A percentile compares a stretch with the other conserved stretches of the same genome.
These are phyloP conservation scores for Rhabdornis inornatus DNA, from an alignment of 2,113 vertebrate species.

Conservation along the genomic window DNA sequence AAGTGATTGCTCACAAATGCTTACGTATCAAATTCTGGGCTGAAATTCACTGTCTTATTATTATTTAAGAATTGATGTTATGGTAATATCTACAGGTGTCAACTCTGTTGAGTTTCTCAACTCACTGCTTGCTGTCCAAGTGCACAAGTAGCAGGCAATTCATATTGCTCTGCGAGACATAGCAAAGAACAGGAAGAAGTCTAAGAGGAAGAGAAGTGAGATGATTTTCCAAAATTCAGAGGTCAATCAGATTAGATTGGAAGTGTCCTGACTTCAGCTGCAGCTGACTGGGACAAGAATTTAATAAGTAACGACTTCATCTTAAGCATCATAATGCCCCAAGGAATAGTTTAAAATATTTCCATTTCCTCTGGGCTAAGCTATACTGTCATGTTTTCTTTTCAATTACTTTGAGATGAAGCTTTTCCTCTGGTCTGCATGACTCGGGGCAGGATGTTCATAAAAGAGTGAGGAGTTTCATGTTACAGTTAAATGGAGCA, in stretches of 20 bases:
- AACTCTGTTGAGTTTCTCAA: background rate
- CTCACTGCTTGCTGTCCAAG: background rate
- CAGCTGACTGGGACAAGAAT: background rate
- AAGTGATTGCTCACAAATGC: background rate
- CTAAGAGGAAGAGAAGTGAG: background rate
- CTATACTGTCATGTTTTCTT: background rate
- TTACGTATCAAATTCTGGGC: background rate
- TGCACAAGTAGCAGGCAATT: background rate
- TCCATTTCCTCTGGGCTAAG: background rate
- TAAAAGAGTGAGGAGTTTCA: background rate
- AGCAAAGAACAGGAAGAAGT: background rate
- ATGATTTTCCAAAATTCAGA: background rate
- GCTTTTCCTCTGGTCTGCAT: background rate
- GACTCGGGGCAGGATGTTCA: background rate
- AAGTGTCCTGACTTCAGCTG: background rate
- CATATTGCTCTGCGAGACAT: background rate
- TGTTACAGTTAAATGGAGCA: slow-evolving; percentile 16
- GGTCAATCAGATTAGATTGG: background rate
- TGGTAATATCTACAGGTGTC: background rate
- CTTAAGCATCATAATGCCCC: background rate
- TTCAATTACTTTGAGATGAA: background rate
- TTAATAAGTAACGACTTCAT: background rate
- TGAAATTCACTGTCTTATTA: background rate
- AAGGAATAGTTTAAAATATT: background rate
- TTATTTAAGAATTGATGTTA: background rate